Percentiles rank a stretch among this genome's conserved stretches.
Conservation (phyloP, 2,113 vertebrate species). For the Zonotrichia leucophrys region DNA sequence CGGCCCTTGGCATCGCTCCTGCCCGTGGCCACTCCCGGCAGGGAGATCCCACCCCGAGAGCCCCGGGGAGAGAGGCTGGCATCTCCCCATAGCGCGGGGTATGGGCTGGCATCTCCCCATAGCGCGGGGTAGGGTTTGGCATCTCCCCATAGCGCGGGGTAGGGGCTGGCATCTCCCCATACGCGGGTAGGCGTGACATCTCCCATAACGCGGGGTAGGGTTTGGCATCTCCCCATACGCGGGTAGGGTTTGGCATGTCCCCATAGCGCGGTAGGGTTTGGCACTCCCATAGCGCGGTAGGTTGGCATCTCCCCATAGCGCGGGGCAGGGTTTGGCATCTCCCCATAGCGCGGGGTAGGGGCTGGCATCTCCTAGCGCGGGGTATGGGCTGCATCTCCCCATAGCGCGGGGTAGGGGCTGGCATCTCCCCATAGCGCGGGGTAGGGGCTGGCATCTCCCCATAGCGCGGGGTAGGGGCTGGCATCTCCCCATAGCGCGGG, state of each 20-base stretch:
- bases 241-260: background rate
- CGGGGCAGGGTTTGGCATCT: background rate
- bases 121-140: background rate
- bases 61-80: background rate
- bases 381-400: background rate
- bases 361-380: background rate
- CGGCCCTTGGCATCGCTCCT: background rate
- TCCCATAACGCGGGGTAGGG: fast-evolving
- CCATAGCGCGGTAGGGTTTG: fast-evolving
- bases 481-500: background rate
- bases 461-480: background rate
- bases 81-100: fast-evolving
- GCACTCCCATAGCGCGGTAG: too few relatives aligned
- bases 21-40: fast-evolving
- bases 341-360: fast-evolving
- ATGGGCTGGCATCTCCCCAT: background rate
- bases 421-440: fast-evolving
- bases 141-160: fast-evolving
- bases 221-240: fast-evolving
- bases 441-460: too few relatives aligned
- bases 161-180: background rate
- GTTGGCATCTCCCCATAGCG: fast-evolving
- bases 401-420: fast-evolving
- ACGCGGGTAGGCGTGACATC: too few relatives aligned
- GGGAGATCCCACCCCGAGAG: background rate